These are phyloP conservation scores for Pyrrhosoma nymphula DNA, from an alignment of 2,888 invertebrate species.

Conservation along the genomic window DNA sequence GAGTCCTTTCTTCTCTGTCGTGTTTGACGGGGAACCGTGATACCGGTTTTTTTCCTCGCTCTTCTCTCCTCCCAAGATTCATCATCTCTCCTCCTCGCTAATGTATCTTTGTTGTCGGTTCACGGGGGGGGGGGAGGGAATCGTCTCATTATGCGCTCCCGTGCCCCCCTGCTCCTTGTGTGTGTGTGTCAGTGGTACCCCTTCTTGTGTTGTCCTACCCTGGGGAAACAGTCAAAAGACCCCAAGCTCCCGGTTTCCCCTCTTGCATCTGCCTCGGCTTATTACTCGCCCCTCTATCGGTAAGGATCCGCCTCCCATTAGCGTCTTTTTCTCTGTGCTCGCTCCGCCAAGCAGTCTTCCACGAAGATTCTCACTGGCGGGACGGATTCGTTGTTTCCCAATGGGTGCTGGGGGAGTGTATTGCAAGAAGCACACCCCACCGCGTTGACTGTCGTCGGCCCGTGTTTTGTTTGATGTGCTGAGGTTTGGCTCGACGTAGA, in stretches of 20 bases:
- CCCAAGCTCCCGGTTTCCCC: background rate
- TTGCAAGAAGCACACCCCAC: no score
- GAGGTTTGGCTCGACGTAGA: no score
- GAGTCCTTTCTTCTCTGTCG: background rate
- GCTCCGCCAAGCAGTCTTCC: background rate
- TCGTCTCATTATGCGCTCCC: background rate
- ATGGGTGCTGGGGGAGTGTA: no score
- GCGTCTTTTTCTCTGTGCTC: background rate
- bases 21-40: background rate
- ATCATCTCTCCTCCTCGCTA: slow-evolving; percentile 43
- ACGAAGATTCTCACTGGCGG: background rate
- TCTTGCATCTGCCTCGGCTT: background rate
- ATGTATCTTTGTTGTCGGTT: slow-evolving; percentile 44
- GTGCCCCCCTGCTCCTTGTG: background rate
- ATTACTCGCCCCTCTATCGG: background rate
- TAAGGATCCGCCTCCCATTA: background rate
- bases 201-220: background rate
- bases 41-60: no score
- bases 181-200: background rate
- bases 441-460: background rate
- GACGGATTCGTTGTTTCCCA: no score
- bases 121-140: background rate
- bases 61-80: slow-evolving; percentile 17
- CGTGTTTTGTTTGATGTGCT: background rate
- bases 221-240: background rate